These are phyloP conservation scores for Pangasius larnaudii DNA, from an alignment of 2,797 vertebrate species.

Conservation along the genomic window DNA sequence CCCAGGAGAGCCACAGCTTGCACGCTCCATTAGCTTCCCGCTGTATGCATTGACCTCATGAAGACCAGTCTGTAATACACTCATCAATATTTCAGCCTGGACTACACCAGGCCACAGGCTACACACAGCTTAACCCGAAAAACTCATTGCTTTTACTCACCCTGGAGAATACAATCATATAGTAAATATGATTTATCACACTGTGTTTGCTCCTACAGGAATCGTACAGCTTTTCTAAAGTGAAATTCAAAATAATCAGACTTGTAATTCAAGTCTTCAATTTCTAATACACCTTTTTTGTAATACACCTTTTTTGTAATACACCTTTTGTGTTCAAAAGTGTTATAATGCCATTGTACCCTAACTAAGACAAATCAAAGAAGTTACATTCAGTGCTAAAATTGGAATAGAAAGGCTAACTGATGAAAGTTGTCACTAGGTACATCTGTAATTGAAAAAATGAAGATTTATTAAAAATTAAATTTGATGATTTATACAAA, in stretches of 20 bases:
- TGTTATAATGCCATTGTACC: not conserved
- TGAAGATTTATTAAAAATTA: not conserved
- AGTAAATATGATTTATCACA: not conserved
- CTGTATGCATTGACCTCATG: conserved; percentile 57
- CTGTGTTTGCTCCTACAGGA: not conserved
- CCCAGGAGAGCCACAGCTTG: conserved; percentile 50
- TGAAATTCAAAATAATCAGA: not conserved
- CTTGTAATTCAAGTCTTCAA: not conserved
- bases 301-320: not conserved
- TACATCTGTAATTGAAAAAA: not conserved
- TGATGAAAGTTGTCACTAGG: not conserved
- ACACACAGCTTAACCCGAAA: conserved; percentile 35
- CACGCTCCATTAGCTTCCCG: conserved; percentile 55
- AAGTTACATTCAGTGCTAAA: not conserved
- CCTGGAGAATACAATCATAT: conserved; percentile 39
- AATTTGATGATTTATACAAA: not conserved
- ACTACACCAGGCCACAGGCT: conserved; percentile 55
- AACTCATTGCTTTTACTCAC: conserved; percentile 36
- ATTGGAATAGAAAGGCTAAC: not conserved
- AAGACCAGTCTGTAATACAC: conserved; percentile 52
- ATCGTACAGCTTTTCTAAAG: not conserved
- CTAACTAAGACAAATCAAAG: not conserved
- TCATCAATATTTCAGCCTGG: conserved; percentile 59
- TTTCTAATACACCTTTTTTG: not conserved
- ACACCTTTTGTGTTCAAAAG: not conserved